A percentile compares a stretch with the other conserved stretches of the same genome.
phyloP scores from a whole-genome alignment of 2,113 vertebrate genomes.

The Trinectes maculatus region DNA sequence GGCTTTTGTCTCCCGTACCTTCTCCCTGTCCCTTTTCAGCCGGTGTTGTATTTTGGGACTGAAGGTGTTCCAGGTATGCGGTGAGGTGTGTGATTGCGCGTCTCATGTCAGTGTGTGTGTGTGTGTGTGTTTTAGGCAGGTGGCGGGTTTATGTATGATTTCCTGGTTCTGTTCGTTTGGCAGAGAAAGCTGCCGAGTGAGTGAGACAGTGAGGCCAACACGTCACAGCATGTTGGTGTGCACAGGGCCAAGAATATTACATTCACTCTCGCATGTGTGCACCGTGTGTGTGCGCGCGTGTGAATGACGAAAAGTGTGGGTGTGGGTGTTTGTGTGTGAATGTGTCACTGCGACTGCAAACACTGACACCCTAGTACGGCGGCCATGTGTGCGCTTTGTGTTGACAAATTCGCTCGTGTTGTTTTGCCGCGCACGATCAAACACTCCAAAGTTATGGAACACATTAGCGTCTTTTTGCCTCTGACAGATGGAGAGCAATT shows the following conservation, averaged over 20 bases:
- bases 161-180: slow-evolving; percentile 57
- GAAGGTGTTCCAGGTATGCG: slow-evolving; percentile 42
- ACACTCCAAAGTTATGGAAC: slow-evolving; percentile 53
- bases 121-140: slow-evolving; percentile 41
- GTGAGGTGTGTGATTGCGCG: slow-evolving; percentile 14
- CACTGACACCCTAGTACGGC: slow-evolving; percentile 30
- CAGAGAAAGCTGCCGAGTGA: slow-evolving; percentile 72
- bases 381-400: slow-evolving; percentile 70
- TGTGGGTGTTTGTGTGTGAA: slow-evolving; percentile 39
- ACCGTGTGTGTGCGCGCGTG: slow-evolving; percentile 21
- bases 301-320: slow-evolving; percentile 28
- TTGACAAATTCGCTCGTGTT: slow-evolving; percentile 67
- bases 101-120: slow-evolving; percentile 7
- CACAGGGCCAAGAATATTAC: slow-evolving; percentile 52
- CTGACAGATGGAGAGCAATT: slow-evolving; percentile 60
- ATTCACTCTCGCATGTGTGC: slow-evolving; percentile 31
- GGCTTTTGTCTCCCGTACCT: neutral
- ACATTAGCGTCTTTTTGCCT: slow-evolving; percentile 34
- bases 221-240: slow-evolving; percentile 61
- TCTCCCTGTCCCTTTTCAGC: slow-evolving; percentile 23
- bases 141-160: slow-evolving; percentile 54
- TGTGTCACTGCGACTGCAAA: slow-evolving; percentile 44
- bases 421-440: slow-evolving; percentile 50
- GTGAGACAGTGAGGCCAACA: slow-evolving; percentile 59
- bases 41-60: slow-evolving; percentile 44